A percentile compares a stretch with the other conserved stretches of the same genome.
These are phyloP conservation scores for Lerista edwardsae DNA, from an alignment of 2,797 vertebrate species.

Conservation along the genomic window DNA sequence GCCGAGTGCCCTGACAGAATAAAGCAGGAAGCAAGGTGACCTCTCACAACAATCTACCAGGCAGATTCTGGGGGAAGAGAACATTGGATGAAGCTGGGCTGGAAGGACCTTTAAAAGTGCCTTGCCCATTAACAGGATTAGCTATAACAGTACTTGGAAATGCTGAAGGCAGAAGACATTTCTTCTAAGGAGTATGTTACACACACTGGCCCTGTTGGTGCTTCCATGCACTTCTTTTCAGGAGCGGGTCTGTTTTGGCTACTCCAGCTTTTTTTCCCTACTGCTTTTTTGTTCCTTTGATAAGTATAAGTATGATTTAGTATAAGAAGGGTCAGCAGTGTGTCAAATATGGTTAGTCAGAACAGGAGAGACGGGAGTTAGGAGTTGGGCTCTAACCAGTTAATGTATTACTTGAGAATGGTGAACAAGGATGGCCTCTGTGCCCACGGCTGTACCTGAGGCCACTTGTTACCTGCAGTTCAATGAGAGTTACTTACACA, in stretches of 20 bases:
- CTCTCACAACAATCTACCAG: slow-evolving; percentile 55
- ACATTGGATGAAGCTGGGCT: slow-evolving; percentile 55
- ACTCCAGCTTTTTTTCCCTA: neutral
- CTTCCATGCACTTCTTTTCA: neutral
- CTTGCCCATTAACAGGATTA: slow-evolving; percentile 64
- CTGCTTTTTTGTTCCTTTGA: neutral
- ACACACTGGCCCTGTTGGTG: rapidly evolving
- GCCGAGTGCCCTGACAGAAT: slow-evolving; percentile 51
- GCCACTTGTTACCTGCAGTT: neutral
- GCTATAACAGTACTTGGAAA: slow-evolving; percentile 37
- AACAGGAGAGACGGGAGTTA: neutral
- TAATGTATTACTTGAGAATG: neutral
- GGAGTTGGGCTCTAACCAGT: neutral
- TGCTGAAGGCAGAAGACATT: slow-evolving; percentile 38
- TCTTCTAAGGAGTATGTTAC: slow-evolving; percentile 41
- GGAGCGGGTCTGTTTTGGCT: neutral
- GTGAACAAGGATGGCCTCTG: neutral
- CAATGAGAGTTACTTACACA: neutral
- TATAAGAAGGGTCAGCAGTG: neutral
- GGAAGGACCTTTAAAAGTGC: slow-evolving; percentile 46
- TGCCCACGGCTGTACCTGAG: neutral
- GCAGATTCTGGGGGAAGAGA: slow-evolving; percentile 40
- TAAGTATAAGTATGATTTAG: too few relatives aligned
- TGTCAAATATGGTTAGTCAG: neutral
- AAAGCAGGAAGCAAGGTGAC: slow-evolving; percentile 65